Evolutionary conservation across 2,113 vertebrate species (phyloP).

Genomic region (Ahaetulla prasina): DNA sequence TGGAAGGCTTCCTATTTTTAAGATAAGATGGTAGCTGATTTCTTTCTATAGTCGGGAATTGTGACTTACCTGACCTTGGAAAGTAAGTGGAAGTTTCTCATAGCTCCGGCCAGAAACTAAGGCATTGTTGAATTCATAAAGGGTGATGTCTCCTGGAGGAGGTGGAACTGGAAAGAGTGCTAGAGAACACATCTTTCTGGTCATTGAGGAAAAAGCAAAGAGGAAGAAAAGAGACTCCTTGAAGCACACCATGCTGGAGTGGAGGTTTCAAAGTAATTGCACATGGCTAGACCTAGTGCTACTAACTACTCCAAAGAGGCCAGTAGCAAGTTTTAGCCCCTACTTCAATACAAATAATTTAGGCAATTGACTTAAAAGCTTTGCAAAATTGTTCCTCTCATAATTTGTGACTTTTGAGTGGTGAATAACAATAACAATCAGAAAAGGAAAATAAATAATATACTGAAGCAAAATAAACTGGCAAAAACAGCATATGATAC

Average conservation of each 20-base stretch:
- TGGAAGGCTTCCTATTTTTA: neutral
- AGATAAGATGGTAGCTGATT: neutral
- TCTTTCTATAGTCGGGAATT: neutral
- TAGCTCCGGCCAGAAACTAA: conserved; percentile 71
- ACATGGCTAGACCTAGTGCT: neutral
- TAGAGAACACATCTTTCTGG: conserved; percentile 78
- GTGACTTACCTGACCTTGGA: conserved; percentile 71
- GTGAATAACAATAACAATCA: neutral
- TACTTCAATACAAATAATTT: neutral
- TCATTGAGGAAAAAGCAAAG: neutral
- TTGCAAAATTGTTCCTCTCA: neutral
- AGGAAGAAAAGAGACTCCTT: neutral
- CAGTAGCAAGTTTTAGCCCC: neutral
- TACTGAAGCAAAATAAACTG: neutral
- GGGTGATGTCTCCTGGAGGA: conserved; percentile 69
- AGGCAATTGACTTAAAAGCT: neutral
- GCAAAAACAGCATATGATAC: neutral
- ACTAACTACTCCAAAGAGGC: neutral
- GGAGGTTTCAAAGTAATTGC: neutral
- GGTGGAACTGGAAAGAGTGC: conserved; percentile 80
- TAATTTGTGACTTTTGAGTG: neutral
- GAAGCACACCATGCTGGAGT: neutral
- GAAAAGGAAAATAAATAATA: neutral
- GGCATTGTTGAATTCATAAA: conserved; percentile 87
- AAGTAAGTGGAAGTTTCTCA: conserved; percentile 65